A percentile compares a stretch with the other conserved stretches of the same genome.
phyloP scores from a whole-genome alignment of 2,888 invertebrate species.

The Aspidiotus rigidus region DNA sequence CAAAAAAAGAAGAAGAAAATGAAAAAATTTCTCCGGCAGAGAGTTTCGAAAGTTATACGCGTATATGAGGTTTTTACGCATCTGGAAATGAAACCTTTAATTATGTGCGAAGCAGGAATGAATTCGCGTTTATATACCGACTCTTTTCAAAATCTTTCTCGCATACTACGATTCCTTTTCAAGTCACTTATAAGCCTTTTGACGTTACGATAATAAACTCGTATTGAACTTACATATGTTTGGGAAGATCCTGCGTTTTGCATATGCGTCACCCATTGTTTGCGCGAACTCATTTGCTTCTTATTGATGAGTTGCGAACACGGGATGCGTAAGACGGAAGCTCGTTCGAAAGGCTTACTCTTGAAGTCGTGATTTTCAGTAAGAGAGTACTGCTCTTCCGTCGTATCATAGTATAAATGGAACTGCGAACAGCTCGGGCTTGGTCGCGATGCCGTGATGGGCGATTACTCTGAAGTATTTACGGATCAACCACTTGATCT shows the following conservation, averaged over 20 bases:
- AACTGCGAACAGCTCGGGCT: conserved; percentile 26
- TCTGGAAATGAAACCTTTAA: too few relatives aligned
- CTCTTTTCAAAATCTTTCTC: too few relatives aligned
- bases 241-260: conserved; percentile 10
- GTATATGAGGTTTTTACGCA: not conserved
- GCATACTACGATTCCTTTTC: too few relatives aligned
- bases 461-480: conserved; percentile 10
- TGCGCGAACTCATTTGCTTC: conserved; percentile 29
- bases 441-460: conserved; percentile 26
- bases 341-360: conserved; percentile 26
- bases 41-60: not conserved
- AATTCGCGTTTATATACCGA: too few relatives aligned
- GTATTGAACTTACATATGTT: conserved; percentile 22
- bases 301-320: conserved; percentile 27
- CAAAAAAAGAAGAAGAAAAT: not conserved
- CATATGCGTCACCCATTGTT: conserved; percentile 23
- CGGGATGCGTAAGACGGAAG: conserved; percentile 27
- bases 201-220: too few relatives aligned
- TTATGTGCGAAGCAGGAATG: too few relatives aligned
- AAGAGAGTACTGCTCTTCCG: conserved; percentile 27
- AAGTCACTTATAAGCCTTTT: too few relatives aligned
- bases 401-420: conserved; percentile 31
- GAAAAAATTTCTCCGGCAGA: not conserved
- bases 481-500: too few relatives aligned
- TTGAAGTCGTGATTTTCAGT: conserved; percentile 20